phyloP scores from a whole-genome alignment of 1,140 invertebrate genomes.

The Ips nitidus region DNA sequence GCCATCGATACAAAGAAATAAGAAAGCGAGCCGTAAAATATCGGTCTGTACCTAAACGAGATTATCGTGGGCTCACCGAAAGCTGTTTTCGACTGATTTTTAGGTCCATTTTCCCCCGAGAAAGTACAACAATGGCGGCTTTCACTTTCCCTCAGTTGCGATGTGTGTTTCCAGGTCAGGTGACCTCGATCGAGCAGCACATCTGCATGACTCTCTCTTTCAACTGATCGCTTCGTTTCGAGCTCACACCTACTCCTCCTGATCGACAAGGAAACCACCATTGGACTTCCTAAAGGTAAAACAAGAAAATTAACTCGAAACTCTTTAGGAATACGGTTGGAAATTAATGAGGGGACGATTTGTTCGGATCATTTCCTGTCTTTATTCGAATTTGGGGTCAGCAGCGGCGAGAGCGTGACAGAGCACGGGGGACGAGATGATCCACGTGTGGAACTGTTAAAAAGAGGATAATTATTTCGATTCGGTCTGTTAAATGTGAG shows the following conservation, averaged over 20 bases:
- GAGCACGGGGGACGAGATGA: too few relatives aligned
- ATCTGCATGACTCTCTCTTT: constrained; percentile 31
- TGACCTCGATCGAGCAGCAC: constrained; percentile 19
- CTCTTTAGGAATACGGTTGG: too few relatives aligned
- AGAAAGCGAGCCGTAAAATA: constrained; percentile 9
- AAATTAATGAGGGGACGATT: too few relatives aligned
- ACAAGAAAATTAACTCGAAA: too few relatives aligned
- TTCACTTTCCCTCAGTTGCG: constrained; percentile 15
- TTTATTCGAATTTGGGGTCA: too few relatives aligned
- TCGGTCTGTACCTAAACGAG: constrained; percentile 14
- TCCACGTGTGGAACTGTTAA: too few relatives aligned
- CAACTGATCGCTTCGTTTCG: constrained; percentile 13
- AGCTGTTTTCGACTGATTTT: constrained; percentile 21
- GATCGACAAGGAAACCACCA: neutral
- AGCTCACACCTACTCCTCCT: constrained; percentile 5
- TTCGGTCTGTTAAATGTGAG: too few relatives aligned
- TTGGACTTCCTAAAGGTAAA: too few relatives aligned
- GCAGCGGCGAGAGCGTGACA: too few relatives aligned
- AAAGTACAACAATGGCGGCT: constrained; percentile 38
- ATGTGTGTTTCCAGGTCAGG: constrained; percentile 25
- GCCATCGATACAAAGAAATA: constrained; percentile 2
- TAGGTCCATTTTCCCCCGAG: constrained; percentile 30
- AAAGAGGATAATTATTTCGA: too few relatives aligned
- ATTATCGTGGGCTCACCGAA: constrained; percentile 25
- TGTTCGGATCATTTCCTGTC: too few relatives aligned